Conservation (phyloP, 2,888 invertebrate genomes). For the Tubiluchus corallicola region DNA sequence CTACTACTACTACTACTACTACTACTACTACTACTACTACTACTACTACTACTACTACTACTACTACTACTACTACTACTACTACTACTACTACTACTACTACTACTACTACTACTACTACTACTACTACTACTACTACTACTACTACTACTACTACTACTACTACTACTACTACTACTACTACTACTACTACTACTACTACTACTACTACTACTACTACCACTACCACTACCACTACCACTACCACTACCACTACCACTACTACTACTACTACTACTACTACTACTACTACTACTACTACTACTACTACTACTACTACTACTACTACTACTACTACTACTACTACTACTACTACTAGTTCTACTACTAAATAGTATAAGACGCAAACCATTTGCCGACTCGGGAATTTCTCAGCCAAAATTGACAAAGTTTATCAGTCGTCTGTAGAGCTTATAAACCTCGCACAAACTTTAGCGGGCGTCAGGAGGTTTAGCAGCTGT, state of each 20-base stretch:
- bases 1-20: constrained; percentile 11
- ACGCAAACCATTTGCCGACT: no score
- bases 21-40: constrained; percentile 15
- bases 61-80: constrained; percentile 15
- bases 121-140: constrained; percentile 14
- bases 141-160: constrained; percentile 12
- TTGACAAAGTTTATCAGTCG: no score
- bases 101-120: constrained; percentile 14
- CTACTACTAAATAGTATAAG: no score
- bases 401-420: no score
- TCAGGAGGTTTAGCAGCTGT: no score
- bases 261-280: constrained; percentile 10
- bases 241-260: constrained; percentile 9
- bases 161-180: constrained; percentile 13
- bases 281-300: constrained; percentile 10
- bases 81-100: constrained; percentile 14
- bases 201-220: constrained; percentile 14
- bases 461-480: no score
- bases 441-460: no score
- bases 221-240: constrained; percentile 9
- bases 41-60: constrained; percentile 15
- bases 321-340: no score
- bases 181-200: constrained; percentile 14
- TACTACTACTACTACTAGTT: no score
- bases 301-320: no score